These are phyloP conservation scores for Paratilapia polleni DNA, from an alignment of 2,113 vertebrate species.

Conservation along the genomic window DNA sequence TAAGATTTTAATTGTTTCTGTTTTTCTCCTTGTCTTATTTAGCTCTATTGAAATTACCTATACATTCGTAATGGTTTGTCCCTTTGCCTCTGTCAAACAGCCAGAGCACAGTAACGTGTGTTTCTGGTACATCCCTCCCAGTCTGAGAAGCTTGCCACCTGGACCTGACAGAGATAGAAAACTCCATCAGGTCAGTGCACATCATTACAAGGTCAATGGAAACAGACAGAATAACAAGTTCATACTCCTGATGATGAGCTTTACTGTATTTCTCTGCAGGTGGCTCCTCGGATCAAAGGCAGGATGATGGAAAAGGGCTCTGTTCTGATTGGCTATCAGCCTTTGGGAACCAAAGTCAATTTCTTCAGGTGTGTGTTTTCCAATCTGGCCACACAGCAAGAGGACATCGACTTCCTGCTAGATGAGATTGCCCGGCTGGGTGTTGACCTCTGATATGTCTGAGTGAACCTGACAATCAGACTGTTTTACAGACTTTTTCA, in stretches of 20 bases:
- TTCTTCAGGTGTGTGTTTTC: conserved; percentile 11
- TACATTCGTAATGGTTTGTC: not conserved
- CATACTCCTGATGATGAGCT: not conserved
- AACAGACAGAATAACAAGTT: not conserved
- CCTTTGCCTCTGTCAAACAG: not conserved
- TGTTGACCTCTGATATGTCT: not conserved
- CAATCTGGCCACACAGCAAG: not conserved
- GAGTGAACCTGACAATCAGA: no score
- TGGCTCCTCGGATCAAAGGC: not conserved
- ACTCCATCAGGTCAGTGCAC: not conserved
- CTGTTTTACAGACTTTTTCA: no score
- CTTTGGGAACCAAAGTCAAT: not conserved
- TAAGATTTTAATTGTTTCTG: not conserved
- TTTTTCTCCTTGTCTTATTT: not conserved
- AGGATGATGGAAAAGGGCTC: conserved; percentile 8
- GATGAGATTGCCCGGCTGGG: not conserved
- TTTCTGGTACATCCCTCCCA: conserved; percentile 7
- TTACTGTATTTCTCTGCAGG: not conserved
- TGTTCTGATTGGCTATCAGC: conserved; percentile 3
- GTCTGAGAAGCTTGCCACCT: not conserved
- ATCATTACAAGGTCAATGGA: not conserved
- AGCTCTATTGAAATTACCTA: not conserved
- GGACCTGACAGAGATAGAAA: not conserved
- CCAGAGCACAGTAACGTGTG: conserved; percentile 2
- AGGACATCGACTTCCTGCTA: not conserved